phyloP scores from a whole-genome alignment of 2,888 invertebrate species.

The Tricholauxania praeusta region DNA sequence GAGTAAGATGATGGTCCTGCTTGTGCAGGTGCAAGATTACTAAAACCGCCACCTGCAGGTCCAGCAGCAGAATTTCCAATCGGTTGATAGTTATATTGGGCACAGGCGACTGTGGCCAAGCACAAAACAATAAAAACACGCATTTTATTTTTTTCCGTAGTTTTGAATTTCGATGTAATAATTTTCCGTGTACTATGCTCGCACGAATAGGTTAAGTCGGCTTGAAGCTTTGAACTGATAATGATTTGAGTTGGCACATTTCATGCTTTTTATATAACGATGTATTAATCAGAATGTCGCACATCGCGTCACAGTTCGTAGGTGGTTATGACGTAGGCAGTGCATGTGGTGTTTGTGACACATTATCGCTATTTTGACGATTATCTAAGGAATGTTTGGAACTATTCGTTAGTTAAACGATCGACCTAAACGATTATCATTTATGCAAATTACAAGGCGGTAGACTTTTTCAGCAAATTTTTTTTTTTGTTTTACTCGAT shows the following conservation, averaged over 20 bases:
- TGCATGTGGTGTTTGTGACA: no score
- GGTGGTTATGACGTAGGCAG: no score
- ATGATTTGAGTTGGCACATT: constrained; percentile 47
- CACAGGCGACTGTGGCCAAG: not conserved
- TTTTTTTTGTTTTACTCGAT: not conserved
- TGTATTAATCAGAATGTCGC: not conserved
- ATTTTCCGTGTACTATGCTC: no score
- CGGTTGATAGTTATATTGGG: constrained; percentile 20
- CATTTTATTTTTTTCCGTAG: constrained; percentile 48
- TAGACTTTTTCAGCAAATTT: no score
- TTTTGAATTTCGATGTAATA: not conserved
- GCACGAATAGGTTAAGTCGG: not conserved
- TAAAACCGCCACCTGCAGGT: constrained; percentile 11
- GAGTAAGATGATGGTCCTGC: constrained; percentile 13
- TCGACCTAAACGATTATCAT: no score
- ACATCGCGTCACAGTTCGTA: no score
- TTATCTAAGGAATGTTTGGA: no score
- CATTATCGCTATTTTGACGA: no score
- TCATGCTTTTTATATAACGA: constrained; percentile 7
- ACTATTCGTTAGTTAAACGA: no score
- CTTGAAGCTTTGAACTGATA: constrained; percentile 51
- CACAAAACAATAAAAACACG: constrained; percentile 56
- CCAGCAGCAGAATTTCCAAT: constrained; percentile 28
- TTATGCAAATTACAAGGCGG: no score
- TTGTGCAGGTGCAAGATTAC: constrained; percentile 30